Evolutionary conservation across 2,113 vertebrate species (phyloP), one percentile per base, ranked within the genome.

Genomic region (Aspidoscelis tigris): DNA sequence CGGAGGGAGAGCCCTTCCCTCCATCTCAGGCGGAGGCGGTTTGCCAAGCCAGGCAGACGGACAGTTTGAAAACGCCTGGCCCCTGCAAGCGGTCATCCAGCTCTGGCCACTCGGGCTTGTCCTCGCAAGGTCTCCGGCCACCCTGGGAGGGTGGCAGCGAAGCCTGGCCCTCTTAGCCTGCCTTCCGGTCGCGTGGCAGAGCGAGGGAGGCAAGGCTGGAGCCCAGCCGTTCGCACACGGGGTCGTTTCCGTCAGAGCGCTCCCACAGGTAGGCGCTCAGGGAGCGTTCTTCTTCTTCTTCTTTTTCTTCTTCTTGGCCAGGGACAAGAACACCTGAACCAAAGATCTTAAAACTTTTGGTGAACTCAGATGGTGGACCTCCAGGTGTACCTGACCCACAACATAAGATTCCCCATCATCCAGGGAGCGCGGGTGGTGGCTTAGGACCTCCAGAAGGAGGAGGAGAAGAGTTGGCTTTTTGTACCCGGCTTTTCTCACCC

Each of bases 21-120:
- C 83, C 2, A 3, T 65, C 76, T 92, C 93, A 0, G 43, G 22
- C 53, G 76, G 94, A 76, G 4, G 77, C 0, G 47, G 76, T 4
- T 69, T 91, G 76, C 77, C 83, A 0, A 72, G 78, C 33, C 88
- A 47, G 87, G 68, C 83, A 84, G 91, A 0, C 81, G 86, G 22
- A 75, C 88, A 86, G 78, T 4, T 81, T 61, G 87, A 86, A 20
- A 88, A 91, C 1, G 70, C 84, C 65, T 80, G 76, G 94, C 95
- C 93, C 80, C 94, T 0, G 20, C 86, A 26, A 2, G 91, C 96
- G 21, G 4, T 92, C 0, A 92, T 96, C 83, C 94, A 91, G 43
- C 87, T 96, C 33, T 98, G 98, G 98, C 98, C 97, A 50, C 93
- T 99, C 80, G 97, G 97, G 3, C 96, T 99, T 11, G 97, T 95